A percentile compares a stretch with the other conserved stretches of the same genome.
Conservation (phyloP, 2,888 invertebrate species). For the Chloroclystis v-ata region DNA sequence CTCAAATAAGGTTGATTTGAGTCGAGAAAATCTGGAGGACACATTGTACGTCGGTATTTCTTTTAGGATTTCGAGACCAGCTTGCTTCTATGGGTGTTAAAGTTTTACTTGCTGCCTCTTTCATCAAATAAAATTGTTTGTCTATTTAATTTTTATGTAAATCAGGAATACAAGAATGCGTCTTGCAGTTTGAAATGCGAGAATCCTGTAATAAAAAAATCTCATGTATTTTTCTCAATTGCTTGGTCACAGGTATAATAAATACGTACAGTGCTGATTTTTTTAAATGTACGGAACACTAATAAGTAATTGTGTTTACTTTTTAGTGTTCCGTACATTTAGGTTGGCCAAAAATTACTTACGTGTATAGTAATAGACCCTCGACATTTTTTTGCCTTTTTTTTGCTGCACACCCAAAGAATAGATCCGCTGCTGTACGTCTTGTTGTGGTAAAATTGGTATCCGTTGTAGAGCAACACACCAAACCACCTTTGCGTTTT, state of each 20-base stretch:
- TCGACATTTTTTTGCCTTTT: neutral
- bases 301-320: neutral
- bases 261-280: too few relatives aligned
- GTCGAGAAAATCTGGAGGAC: too few relatives aligned
- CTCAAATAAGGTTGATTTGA: too few relatives aligned
- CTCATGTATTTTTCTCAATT: too few relatives aligned
- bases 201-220: neutral
- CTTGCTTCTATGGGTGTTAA: too few relatives aligned
- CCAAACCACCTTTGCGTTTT: neutral
- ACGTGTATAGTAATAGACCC: neutral
- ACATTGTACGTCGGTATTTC: too few relatives aligned
- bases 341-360: neutral
- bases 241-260: too few relatives aligned
- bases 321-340: neutral
- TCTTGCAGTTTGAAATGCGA: neutral
- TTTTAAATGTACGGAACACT: neutral
- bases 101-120: too few relatives aligned
- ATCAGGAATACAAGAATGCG: too few relatives aligned
- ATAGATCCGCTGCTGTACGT: neutral
- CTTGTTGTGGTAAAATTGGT: neutral
- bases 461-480: neutral
- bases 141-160: too few relatives aligned
- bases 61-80: too few relatives aligned
- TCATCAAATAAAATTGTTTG: too few relatives aligned
- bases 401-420: neutral